Percentiles rank a stretch among this genome's conserved stretches.
These are phyloP conservation scores for Rhodeus uyekii DNA, from an alignment of 2,797 vertebrate species.

Conservation along the genomic window DNA sequence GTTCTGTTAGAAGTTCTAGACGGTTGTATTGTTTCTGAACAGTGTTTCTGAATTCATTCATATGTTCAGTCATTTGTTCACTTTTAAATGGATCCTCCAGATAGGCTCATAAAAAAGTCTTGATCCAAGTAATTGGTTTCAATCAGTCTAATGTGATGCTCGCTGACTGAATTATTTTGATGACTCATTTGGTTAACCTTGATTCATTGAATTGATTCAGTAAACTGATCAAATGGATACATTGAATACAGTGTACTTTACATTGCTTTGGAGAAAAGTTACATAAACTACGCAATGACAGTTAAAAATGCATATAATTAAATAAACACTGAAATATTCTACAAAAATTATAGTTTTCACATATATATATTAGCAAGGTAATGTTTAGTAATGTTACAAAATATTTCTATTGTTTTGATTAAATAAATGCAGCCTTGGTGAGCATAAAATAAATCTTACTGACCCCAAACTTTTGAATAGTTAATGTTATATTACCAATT, in stretches of 20 bases:
- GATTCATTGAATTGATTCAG: not conserved
- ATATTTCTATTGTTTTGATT: not conserved
- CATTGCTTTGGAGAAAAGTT: not conserved
- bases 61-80: not conserved
- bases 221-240: not conserved
- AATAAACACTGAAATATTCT: no score
- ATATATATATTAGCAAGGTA: no score
- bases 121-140: not conserved
- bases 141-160: not conserved
- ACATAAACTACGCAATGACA: no score
- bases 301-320: no score
- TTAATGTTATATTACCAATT: not conserved
- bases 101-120: not conserved
- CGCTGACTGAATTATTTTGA: not conserved
- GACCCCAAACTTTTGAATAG: not conserved
- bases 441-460: not conserved
- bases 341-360: no score
- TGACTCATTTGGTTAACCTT: not conserved
- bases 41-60: not conserved
- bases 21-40: not conserved
- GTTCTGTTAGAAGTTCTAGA: not conserved
- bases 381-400: not conserved
- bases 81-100: not conserved
- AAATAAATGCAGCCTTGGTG: not conserved
- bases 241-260: not conserved